phyloP scores from a whole-genome alignment of 2,888 invertebrate genomes.

The Microctonus aethiopoides region DNA sequence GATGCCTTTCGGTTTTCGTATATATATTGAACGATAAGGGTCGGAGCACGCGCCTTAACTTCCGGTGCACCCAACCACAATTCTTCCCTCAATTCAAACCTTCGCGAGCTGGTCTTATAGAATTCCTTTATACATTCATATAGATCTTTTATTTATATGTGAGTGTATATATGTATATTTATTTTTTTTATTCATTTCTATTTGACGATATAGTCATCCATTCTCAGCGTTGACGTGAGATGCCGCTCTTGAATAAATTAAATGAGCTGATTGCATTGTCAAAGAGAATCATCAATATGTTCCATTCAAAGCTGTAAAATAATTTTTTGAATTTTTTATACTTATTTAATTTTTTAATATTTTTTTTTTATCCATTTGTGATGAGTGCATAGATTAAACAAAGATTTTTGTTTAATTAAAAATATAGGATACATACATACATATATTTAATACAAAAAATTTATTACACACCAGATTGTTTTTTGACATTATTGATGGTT shows the following conservation, averaged over 20 bases:
- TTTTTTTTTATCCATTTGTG: too few relatives aligned
- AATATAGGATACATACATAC: too few relatives aligned
- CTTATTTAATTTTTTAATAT: too few relatives aligned
- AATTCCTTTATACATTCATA: not conserved
- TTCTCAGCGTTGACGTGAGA: conserved; percentile 11
- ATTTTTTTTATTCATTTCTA: not conserved
- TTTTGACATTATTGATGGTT: too few relatives aligned
- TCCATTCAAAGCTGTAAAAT: too few relatives aligned
- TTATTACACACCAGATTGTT: too few relatives aligned
- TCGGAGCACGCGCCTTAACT: not conserved
- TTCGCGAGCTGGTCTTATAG: not conserved
- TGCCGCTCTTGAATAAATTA: not conserved
- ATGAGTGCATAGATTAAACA: too few relatives aligned
- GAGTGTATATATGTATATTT: not conserved
- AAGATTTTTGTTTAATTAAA: too few relatives aligned
- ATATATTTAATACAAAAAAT: too few relatives aligned
- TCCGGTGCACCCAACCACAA: not conserved
- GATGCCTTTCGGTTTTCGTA: not conserved
- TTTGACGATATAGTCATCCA: conserved; percentile 8
- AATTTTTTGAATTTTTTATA: too few relatives aligned
- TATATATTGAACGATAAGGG: conserved; percentile 12
- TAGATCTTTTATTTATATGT: not conserved
- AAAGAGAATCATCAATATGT: too few relatives aligned
- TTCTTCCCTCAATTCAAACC: not conserved
- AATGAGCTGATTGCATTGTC: not conserved